Base-by-base conservation (phyloP, 2,888 invertebrate genomes). In the Synergus japonicus region DNA sequence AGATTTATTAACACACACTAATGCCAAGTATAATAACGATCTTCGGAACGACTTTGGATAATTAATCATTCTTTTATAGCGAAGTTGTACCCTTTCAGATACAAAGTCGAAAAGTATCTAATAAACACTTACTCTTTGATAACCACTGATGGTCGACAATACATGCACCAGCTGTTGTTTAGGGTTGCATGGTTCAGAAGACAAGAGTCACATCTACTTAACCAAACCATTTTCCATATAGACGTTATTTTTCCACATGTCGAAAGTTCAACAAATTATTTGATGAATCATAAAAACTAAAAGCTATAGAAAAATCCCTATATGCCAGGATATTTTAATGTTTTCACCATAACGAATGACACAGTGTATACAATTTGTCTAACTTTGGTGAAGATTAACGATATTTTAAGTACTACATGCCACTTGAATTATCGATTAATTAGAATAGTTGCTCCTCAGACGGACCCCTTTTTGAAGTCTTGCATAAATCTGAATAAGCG, bases 71-170 rank as follows among this genome's bases (percentile, higher is more conserved):
- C 18, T 60, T 60, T 2, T 29, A 29, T 29, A 5, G 3, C n/a
- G 18, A 29, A 29, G 22, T 29, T 60, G 3, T 10, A 60, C 58
- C 18, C 58, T 60, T 60, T 60, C 3, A 15, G 49, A 49, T 13
- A 22, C 8, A 60, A 8, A 18, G 58, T 18, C 22, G 18, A 60
- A 22, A 60, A 60, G 22, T 60, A 12, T 22, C 60, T 60, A 60
- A 37, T n/a, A 22, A 15, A 64, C 15, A 64, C 22, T 64, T 29
- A 63, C 49, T 49, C 15, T 37, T 64, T 22, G 8, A 41, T 8
- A 64, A 64, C 64, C 64, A 64, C 64, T 65, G 65, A 65, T 65
- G n/a, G 41, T 65, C 41, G 43, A 65, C 64, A 65, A 65, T 43
- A 41, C n/a, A 4, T 65, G 43, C 65, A 65, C 43, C 65, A 65